A percentile compares a stretch with the other conserved stretches of the same genome.
phyloP scores from a whole-genome alignment of 2,797 vertebrate genomes.

The Dryobates pubescens region DNA sequence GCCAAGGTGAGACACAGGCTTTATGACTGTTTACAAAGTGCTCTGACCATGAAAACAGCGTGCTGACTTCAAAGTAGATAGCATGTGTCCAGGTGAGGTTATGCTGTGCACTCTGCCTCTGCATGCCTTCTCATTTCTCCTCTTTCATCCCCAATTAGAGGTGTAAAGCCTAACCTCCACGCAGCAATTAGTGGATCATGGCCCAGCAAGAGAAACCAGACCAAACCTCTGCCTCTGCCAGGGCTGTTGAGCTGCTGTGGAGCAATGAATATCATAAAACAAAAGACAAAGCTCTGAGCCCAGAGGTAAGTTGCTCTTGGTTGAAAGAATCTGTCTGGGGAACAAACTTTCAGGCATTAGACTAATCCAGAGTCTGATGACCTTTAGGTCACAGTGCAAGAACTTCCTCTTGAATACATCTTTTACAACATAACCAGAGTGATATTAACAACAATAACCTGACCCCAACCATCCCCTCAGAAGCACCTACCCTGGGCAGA shows the following conservation, averaged over 20 bases:
- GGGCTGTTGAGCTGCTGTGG: background rate
- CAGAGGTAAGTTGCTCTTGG: slow-evolving; percentile 31
- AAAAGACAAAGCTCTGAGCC: slow-evolving; percentile 21
- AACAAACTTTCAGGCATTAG: slow-evolving; percentile 47
- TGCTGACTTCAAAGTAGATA: background rate
- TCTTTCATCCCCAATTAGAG: background rate
- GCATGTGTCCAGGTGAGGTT: background rate
- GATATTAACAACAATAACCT: slow-evolving; percentile 55
- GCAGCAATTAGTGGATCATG: background rate
- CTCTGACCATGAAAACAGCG: background rate
- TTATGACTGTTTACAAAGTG: background rate
- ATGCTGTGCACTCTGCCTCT: rapidly evolving
- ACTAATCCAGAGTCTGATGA: slow-evolving; percentile 58
- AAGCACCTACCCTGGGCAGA: slow-evolving; percentile 28
- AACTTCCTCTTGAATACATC: slow-evolving; percentile 58
- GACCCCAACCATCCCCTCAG: slow-evolving; percentile 18
- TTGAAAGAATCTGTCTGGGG: slow-evolving; percentile 33
- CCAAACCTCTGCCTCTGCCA: background rate
- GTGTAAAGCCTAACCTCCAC: background rate
- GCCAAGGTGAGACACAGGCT: background rate
- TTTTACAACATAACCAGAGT: slow-evolving; percentile 45
- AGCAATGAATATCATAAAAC: background rate
- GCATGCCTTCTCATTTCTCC: background rate
- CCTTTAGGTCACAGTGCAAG: slow-evolving; percentile 65
- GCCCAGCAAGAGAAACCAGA: background rate